Evolutionary conservation across 2,888 invertebrate genomes (phyloP), one percentile per base, ranked within the genome.

Genomic region (Pecten maximus): DNA sequence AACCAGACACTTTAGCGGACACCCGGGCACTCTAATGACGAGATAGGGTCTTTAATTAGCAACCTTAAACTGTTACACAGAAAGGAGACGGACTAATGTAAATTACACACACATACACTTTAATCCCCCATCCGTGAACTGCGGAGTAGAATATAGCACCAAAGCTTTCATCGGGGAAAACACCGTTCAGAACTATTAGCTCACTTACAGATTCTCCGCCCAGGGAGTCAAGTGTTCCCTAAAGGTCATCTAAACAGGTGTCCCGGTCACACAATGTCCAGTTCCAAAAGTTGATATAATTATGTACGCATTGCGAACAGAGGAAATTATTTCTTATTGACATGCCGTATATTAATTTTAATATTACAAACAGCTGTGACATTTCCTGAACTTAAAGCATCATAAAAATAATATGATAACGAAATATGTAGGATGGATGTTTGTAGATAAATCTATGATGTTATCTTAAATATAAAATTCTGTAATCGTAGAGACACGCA

Each of bases 131-230:
- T 74, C 74, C 28, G 74, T 74, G 28, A 74, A 74, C 74, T 35
- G 28, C 35, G 10, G 35, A 74, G 28, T 74, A 74, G 74, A 74
- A 74, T 74, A 74, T 74, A 74, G 74, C 74, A 74, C 74, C 74
- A 15, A 74, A 74, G 35, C 15, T 12, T 28, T 35, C 74, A 74
- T 35, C 16, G 74, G 74, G 74, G 6, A 74, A 74, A 74, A 35
- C 28, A 28, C 35, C 74, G 60, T 60, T 60, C 35, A 16, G 74
- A 23, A 54, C 28, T 74, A 74, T 74, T 74, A 74, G 74, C 28
- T 74, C 74, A 35, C 35, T 74, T 74, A 74, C 74, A 74, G 15
- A 74, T 74, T 15, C 74, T 35, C 35, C 74, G 74, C 74, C 35
- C 74, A 35, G 74, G 35, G 74, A 74, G 35, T 74, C 74, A 35